Conservation (phyloP, 2,888 invertebrate species). For the Rotaria sp. region DNA sequence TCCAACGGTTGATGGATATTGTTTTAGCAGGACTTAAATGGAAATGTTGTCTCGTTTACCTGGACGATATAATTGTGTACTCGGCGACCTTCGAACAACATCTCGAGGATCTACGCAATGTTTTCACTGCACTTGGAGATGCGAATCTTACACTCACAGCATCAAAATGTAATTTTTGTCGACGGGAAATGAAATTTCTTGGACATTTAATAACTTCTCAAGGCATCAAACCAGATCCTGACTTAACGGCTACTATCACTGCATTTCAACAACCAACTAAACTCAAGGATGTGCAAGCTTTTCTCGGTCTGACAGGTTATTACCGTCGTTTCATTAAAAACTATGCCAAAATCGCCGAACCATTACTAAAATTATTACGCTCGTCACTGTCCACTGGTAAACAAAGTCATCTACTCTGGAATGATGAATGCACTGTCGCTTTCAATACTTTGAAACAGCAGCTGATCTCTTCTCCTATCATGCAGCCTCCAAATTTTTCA, state of each 20-base stretch:
- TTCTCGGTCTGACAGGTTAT: neutral
- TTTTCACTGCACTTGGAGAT: slow-evolving; percentile 42
- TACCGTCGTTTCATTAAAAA: neutral
- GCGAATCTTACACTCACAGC: slow-evolving; percentile 43
- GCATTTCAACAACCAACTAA: neutral
- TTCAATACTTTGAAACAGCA: neutral
- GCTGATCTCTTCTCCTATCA: neutral
- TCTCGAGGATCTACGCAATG: slow-evolving; percentile 38
- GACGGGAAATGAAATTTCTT: slow-evolving; percentile 40
- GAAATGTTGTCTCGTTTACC: slow-evolving; percentile 47
- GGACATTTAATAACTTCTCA: slow-evolving; percentile 33
- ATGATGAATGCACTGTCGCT: too few species aligned
- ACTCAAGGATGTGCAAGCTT: neutral
- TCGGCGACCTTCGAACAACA: slow-evolving; percentile 43
- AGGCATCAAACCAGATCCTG: slow-evolving; percentile 29
- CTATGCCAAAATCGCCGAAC: slow-evolving; percentile 17
- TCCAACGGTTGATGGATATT: slow-evolving; percentile 48
- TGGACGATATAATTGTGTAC: slow-evolving; percentile 49
- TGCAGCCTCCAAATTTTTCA: neutral
- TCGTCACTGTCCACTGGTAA: too few species aligned
- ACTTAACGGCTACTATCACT: neutral
- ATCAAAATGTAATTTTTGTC: slow-evolving; percentile 43
- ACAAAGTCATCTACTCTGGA: too few species aligned
- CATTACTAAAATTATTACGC: neutral
- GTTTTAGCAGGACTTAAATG: slow-evolving; percentile 45